Evolutionary conservation across 2,888 invertebrate species (phyloP).

Genomic region (Anoplius nigerrimus): DNA sequence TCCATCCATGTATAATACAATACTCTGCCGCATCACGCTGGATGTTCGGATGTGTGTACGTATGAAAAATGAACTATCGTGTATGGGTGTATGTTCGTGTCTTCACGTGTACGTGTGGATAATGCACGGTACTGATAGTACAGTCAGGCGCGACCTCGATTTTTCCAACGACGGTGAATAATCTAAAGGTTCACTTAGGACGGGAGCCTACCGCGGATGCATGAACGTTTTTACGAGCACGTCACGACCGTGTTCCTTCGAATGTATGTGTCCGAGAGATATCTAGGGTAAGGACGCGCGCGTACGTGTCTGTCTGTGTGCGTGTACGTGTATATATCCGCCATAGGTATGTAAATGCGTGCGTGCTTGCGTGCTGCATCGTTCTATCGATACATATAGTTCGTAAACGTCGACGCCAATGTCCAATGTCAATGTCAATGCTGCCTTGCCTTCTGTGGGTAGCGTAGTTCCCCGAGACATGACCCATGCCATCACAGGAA

Average conservation of each 20-base stretch:
- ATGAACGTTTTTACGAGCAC: not conserved
- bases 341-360: constrained; percentile 38
- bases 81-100: not conserved
- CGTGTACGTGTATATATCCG: constrained; percentile 1
- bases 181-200: no score
- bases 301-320: constrained; percentile 3
- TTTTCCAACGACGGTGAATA: no score
- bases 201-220: not conserved
- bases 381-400: constrained; percentile 28
- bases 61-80: not conserved
- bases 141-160: no score
- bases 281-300: no score
- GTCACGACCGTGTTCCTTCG: not conserved
- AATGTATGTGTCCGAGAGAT: not conserved
- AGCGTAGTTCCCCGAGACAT: constrained; percentile 92
- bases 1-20: constrained; percentile 34
- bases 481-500: constrained; percentile 91
- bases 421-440: constrained; percentile 58
- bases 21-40: constrained; percentile 16
- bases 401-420: constrained; percentile 28
- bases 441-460: constrained; percentile 90
- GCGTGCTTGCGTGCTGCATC: constrained; percentile 58
- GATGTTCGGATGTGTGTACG: constrained; percentile 11
- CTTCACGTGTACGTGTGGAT: not conserved
- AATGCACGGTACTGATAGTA: not conserved